phyloP scores from a whole-genome alignment of 2,113 vertebrate species.

The Apus apus region DNA sequence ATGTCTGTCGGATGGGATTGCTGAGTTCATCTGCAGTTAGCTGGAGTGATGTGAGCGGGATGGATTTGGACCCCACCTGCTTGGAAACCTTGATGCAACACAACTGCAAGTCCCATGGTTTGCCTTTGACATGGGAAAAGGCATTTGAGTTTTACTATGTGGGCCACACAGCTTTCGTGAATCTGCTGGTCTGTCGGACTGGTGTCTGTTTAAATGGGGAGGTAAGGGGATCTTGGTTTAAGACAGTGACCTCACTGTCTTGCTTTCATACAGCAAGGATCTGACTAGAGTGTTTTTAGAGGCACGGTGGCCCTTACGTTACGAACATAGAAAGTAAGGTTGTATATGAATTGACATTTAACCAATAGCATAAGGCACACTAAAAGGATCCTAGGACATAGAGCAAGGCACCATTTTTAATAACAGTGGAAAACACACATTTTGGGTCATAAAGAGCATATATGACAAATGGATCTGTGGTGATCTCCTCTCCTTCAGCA shows the following conservation, averaged over 20 bases:
- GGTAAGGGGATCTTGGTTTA: not conserved
- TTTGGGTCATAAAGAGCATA: not conserved
- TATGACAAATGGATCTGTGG: not conserved
- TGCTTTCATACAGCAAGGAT: not conserved
- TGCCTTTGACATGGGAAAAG: not conserved
- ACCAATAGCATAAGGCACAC: not conserved
- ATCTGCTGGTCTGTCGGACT: not conserved
- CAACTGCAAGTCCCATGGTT: not conserved
- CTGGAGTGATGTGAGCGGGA: not conserved
- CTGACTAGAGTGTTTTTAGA: not conserved
- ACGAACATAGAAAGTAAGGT: not conserved
- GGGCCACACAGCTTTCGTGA: not conserved
- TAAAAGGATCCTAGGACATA: not conserved
- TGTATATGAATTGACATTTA: not conserved
- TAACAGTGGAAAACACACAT: not conserved
- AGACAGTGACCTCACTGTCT: no score
- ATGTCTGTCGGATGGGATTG: not conserved
- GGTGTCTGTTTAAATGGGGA: not conserved
- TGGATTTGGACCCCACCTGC: not conserved
- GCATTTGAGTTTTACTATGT: not conserved
- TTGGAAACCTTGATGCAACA: not conserved
- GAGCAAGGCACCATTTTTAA: not conserved
- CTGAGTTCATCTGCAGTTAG: not conserved
- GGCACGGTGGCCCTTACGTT: not conserved
- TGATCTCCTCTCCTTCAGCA: not conserved